Percentiles rank a stretch among this genome's conserved stretches.
These are phyloP conservation scores for Vicugna pacos DNA, from an alignment of 2,113 vertebrate species.

Conservation along the genomic window DNA sequence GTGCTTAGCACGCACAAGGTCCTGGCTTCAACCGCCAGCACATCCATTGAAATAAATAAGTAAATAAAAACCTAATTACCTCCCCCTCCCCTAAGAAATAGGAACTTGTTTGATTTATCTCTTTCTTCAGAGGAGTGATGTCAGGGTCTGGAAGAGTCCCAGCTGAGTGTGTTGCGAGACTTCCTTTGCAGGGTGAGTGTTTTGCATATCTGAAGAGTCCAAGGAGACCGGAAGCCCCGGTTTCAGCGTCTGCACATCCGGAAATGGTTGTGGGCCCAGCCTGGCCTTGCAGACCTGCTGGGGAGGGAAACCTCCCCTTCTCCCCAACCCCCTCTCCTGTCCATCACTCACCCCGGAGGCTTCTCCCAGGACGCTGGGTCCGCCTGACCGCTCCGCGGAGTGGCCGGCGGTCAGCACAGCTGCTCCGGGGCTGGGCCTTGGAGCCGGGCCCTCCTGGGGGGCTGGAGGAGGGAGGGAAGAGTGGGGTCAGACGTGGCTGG, in stretches of 20 bases:
- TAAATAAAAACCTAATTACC: no score
- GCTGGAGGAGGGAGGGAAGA: background rate
- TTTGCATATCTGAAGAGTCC: constrained; percentile 35
- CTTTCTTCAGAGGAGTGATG: background rate
- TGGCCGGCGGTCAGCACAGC: background rate
- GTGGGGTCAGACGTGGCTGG: constrained; percentile 35
- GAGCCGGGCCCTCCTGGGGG: background rate
- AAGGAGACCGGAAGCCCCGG: constrained; percentile 13
- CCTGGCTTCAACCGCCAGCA: no score
- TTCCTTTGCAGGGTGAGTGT: constrained; percentile 19
- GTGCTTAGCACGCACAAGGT: no score
- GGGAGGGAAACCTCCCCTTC: background rate
- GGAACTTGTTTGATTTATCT: constrained; percentile 11
- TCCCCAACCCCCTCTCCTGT: background rate
- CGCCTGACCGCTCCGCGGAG: constrained; percentile 52
- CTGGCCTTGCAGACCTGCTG: constrained; percentile 43
- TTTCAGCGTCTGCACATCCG: constrained; percentile 57
- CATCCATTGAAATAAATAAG: no score
- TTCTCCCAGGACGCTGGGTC: background rate
- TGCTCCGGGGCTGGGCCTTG: background rate
- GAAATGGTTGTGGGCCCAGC: constrained; percentile 59
- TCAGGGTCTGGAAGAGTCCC: background rate
- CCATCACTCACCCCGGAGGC: background rate
- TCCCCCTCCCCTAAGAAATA: background rate
- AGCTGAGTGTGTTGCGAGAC: background rate